Base-by-base conservation (phyloP, 2,113 vertebrate species). In the Sceloporus tristichus region DNA sequence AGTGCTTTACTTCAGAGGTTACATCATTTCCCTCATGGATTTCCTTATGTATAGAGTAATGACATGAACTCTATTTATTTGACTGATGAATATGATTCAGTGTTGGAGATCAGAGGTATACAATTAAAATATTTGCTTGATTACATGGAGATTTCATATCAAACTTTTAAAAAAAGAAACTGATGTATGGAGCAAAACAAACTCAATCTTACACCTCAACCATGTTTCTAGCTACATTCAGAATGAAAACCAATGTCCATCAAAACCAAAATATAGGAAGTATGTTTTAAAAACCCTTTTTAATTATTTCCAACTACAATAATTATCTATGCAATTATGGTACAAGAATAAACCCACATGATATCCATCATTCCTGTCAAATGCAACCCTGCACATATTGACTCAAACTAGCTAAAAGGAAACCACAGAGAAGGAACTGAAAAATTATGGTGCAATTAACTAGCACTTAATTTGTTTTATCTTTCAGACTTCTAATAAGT, bases 281-380 rank as follows among this genome's bases (percentile, higher is more conserved):
- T 18, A 75, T 38, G 38, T 75, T 75, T 48, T 48, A 6, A 38
- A 75, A 75, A 14, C 38, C 71, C n/a, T 38, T 34, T 74, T 38
- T 74, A 74, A 74, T 74, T 74, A 38, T 13, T 74, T 74, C 71
- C 71, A 74, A 74, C 11, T 42, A n/a, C 13, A 19, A 75, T 75
- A 40, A 75, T 75, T 75, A 40, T 38, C 29, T 40, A 40, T 42
- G 16, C 38, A 75, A 75, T 75, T 75, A 42, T 75, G 74, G 74
- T 21, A 42, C 74, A 75, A 75, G 38, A 75, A 75, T 40, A 13
- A 75, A 75, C 2, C 18, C 14, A 75, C 38, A 75, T 19, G 16
- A 40, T 21, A 75, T 40, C 74, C 74, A 75, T 75, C 34, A 75
- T 42, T 75, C 74, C 74, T 75, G 74, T 75, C 74, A 75, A 75